Evolutionary conservation across 2,888 invertebrate genomes (phyloP), one percentile per base, ranked within the genome.

Genomic region (Trypoxylon attenuatum): DNA sequence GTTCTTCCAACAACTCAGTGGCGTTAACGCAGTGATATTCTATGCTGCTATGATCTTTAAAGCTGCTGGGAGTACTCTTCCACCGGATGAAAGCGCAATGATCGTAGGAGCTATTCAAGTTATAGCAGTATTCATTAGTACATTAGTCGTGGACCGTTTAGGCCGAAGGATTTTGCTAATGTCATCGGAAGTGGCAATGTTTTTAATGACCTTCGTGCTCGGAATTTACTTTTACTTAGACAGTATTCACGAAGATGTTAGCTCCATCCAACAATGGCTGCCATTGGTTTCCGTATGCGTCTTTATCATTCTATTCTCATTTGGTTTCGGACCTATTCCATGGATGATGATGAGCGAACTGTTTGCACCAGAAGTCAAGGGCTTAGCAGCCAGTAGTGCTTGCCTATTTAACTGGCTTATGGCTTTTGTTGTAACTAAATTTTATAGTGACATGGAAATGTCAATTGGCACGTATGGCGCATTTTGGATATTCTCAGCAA

Each of bases 1-100:
- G 96, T 88, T 96, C 78, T 94, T 96, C 88, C 97, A 97, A 83
- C 97, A 97, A 84, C 88, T 96, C 56, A 92, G 93, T 63, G 95
- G 95, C 33, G 92, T 95, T 50, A 96, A 96, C 79, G 94, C 94
- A 0, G 93, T 96, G 4, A 93, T 96, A 69, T 94, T 96, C 86
- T 95, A 94, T 80, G 91, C 93, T 0, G 90, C 91, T 0, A 85
- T 89, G 1, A 97, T 97, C 63, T 96, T 97, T 85, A 79, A 87
- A 0, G 1, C 89, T 27, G 92, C 94, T 8, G 91, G 91, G 2
- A 89, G 90, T 1, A 69, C 87, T 0, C 88, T 94, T 19, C 86
- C 90, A 10, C 84, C 92, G 0, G 89, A 90, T 25, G 82, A 90
- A 4, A 91, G 94, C 0, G 91, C 95, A 0, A 94, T 96, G 27